These are phyloP conservation scores for Loripinus fragilis DNA, from an alignment of 2,888 invertebrate genomes.

Conservation along the genomic window DNA sequence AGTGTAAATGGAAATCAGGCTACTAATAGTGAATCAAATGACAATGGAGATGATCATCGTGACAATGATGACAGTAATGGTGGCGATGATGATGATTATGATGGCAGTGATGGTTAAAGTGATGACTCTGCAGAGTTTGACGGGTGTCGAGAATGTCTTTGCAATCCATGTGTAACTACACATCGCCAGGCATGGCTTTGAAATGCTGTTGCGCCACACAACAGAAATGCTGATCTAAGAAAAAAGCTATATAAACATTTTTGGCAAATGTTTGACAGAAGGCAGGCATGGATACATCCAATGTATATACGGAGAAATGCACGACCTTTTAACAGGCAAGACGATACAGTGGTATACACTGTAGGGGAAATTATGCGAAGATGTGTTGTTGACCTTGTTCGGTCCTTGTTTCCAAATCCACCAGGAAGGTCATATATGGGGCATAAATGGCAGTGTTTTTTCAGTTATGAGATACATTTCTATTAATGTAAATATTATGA, in stretches of 20 bases:
- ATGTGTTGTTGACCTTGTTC: background rate
- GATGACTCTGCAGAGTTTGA: background rate
- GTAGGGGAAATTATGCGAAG: background rate
- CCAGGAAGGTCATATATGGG: background rate
- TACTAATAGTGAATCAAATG: background rate
- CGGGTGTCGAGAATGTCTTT: background rate
- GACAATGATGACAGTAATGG: background rate
- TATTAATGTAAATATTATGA: too few relatives aligned
- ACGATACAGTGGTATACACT: background rate
- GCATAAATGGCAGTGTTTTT: background rate
- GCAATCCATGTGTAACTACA: background rate
- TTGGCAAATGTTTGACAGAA: background rate
- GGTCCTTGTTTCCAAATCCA: background rate
- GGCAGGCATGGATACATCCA: background rate
- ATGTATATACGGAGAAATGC: background rate
- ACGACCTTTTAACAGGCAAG: background rate
- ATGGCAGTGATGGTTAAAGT: background rate
- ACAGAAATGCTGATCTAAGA: background rate
- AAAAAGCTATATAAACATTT: background rate
- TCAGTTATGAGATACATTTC: too few relatives aligned
- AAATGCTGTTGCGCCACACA: background rate
- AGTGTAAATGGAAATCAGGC: too few relatives aligned
- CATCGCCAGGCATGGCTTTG: background rate
- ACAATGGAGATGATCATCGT: background rate
- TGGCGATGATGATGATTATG: background rate